Base-by-base conservation (phyloP, 2,797 vertebrate species). In the Hydrolagus colliei region DNA sequence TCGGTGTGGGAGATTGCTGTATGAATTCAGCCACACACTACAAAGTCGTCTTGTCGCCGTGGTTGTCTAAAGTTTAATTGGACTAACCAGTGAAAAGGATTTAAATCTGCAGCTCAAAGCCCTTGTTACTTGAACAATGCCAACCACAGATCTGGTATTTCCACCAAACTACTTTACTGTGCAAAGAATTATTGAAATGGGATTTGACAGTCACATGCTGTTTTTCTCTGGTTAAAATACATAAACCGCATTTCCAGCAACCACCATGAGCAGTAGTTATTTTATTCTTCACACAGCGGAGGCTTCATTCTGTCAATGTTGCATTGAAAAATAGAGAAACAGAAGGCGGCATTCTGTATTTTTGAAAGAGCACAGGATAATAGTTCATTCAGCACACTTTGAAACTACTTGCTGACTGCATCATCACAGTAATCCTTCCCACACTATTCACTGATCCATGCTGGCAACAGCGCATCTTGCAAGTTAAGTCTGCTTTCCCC, bases 151-250 rank as follows among this genome's bases (percentile, higher is more conserved):
- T 80, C 86, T 7, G 22, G 79, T 85, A 88, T 89, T 91, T 91
- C 88, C 88, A 89, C 86, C 86, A 89, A 87, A 14, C 76, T 86
- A 86, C 87, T 92, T 84, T 90, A 91, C 88, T 88, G 63, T 88
- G 88, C 88, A 88, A 86, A 87, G 86, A 87, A 89, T 90, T 89
- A 87, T 74, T 88, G 90, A 91, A 90, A 91, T 68, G 87, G 91
- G 90, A 92, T 93, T 80, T 94, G 94, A 6, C 73, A 65, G 90
- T 94, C 93, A 94, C 91, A 91, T 92, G 94, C 88, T 88, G 74
- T 22, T 87, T 52, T 86, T 86, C n/a, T 59, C 52, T 35, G 20
- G 14, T 76, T 59, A 67, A 74, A 61, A 61, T 14, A 75, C 85
- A 82, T 27, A 88, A 88, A 87, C 88, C 89, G 87, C 16, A 14